Evolutionary conservation across 2,888 invertebrate species (phyloP).

Genomic region (Eupithecia dodoneata): DNA sequence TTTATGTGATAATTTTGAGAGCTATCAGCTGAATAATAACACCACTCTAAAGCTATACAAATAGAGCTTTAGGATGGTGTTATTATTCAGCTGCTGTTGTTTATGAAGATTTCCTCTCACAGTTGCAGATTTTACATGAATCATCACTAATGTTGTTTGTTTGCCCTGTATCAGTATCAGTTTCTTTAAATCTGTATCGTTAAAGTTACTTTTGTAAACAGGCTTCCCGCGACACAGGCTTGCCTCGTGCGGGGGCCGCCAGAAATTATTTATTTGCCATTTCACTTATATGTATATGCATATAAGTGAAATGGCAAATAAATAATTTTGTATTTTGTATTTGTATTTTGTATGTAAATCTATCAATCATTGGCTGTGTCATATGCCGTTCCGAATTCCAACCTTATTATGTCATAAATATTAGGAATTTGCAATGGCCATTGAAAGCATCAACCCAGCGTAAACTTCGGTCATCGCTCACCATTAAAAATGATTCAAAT

Average conservation of each 20-base stretch:
- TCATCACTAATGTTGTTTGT: too few relatives aligned
- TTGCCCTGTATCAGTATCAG: too few relatives aligned
- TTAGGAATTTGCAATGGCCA: not conserved
- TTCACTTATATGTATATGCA: too few relatives aligned
- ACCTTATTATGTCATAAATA: not conserved
- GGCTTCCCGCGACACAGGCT: too few relatives aligned
- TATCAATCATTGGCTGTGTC: not conserved
- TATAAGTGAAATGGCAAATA: too few relatives aligned
- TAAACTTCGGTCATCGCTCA: slow-evolving; percentile 1
- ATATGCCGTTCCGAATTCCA: not conserved
- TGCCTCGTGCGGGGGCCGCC: too few relatives aligned
- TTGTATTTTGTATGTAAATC: too few relatives aligned
- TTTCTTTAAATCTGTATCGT: too few relatives aligned
- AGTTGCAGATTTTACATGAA: not conserved
- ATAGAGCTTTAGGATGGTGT: not conserved
- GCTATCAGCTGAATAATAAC: not conserved
- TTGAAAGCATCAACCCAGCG: not conserved
- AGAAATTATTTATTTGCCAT: too few relatives aligned
- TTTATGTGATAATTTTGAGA: not conserved
- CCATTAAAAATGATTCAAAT: slow-evolving; percentile 37
- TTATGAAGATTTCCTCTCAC: not conserved
- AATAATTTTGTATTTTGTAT: too few relatives aligned
- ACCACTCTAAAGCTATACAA: too few relatives aligned
- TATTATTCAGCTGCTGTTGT: not conserved
- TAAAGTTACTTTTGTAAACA: too few relatives aligned